Evolutionary conservation across 2,113 vertebrate species (phyloP), one percentile per base, ranked within the genome.

Genomic region (Channa maculata): DNA sequence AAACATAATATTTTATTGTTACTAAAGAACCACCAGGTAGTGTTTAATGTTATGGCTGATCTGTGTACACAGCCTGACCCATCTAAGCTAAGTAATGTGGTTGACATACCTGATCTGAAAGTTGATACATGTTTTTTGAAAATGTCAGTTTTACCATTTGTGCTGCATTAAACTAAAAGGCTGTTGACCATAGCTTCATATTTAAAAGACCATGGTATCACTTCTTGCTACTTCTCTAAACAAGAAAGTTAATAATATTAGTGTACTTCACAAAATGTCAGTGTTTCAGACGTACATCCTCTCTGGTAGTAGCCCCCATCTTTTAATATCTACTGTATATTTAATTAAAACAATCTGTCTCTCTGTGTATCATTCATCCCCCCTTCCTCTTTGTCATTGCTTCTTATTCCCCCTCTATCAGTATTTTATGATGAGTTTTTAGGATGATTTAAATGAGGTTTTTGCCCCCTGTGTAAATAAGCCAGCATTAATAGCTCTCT

Each of bases 361-460:
- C 44, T 24, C 44, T 58, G 5, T 54, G 33, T 45, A 4, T 70
- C 15, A 15, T 64, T 71, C 13, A 33, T 24, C 24, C 46, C 6
- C 7, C n/a, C 5, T 46, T 36, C 12, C 15, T 48, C 55, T 8
- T 15, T 34, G 9, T 52, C 39, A 33, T 37, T 50, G 3, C 15
- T 13, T 55, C 48, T 24, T 13, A 10, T 12, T 39, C 33, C 51
- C 8, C 43, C 33, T 15, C 50, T 12, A 48, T 66, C 57, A 50
- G 24, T 8, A 57, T 68, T 65, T 53, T 71, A 65, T 3, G 57
- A 44, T 24, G 24, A 24, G 24, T 24, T 80, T 75, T 79, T 7
- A 8, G 49, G 15, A 77, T 75, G 14, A 78, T 74, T 77, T 54
- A 53, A 37, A 66, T 11, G 33, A 66, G 46, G 15, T 57, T 64